phyloP scores from a whole-genome alignment of 2,888 invertebrate genomes.

The Yponomeuta sedellus region DNA sequence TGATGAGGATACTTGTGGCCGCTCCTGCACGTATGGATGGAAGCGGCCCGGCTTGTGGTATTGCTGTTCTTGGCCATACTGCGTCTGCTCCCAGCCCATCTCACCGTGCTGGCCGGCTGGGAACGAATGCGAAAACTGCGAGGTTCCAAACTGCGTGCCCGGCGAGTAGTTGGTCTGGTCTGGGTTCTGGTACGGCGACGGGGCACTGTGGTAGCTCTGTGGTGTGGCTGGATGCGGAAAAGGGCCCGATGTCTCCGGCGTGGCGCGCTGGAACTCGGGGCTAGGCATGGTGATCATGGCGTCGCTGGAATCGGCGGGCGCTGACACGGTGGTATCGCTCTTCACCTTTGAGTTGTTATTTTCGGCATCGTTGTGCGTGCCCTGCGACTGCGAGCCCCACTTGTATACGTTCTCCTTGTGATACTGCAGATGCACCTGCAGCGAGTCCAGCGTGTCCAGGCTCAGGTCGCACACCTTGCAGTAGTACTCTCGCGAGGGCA shows the following conservation, averaged over 20 bases:
- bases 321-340: constrained; percentile 78
- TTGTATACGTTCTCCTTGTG: constrained; percentile 86
- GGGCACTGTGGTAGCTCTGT: constrained; percentile 80
- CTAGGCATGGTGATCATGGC: constrained; percentile 78
- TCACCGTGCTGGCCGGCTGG: constrained; percentile 70
- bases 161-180: constrained; percentile 77
- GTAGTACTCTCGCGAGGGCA: constrained; percentile 78
- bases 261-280: constrained; percentile 77
- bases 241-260: constrained; percentile 71
- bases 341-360: constrained; percentile 80
- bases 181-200: constrained; percentile 79
- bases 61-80: constrained; percentile 61
- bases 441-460: constrained; percentile 84
- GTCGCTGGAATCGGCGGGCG: constrained; percentile 86
- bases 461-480: constrained; percentile 86
- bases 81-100: constrained; percentile 67
- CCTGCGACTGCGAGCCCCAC: constrained; percentile 79
- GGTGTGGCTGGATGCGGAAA: constrained; percentile 79
- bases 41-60: constrained; percentile 59
- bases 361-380: constrained; percentile 78
- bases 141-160: constrained; percentile 68
- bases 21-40: constrained; percentile 74
- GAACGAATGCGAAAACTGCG: constrained; percentile 63
- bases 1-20: constrained; percentile 68
- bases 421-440: constrained; percentile 87